Evolutionary conservation across 2,888 invertebrate genomes (phyloP).

Genomic region (Flexamia atlantica): DNA sequence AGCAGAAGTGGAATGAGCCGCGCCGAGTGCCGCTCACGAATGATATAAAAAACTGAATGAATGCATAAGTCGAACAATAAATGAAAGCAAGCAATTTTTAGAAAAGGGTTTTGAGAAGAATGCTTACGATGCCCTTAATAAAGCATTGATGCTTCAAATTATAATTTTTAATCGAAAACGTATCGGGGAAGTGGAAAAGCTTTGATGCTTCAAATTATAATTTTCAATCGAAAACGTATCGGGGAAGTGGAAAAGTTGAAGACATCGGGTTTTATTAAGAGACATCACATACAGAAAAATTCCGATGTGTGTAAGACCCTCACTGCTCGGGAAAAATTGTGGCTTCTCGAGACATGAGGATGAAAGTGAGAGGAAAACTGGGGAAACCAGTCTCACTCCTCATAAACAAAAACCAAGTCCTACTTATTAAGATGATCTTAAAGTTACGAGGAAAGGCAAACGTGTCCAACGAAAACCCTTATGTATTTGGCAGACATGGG

Average conservation of each 20-base stretch:
- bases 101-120: neutral
- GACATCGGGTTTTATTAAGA: constrained; percentile 4
- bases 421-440: neutral
- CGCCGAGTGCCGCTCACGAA: no score
- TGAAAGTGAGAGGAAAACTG: constrained; percentile 13
- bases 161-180: constrained; percentile 45
- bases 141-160: constrained; percentile 22
- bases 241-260: constrained; percentile 36
- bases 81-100: neutral
- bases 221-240: constrained; percentile 41
- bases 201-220: constrained; percentile 21
- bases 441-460: neutral
- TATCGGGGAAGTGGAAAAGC: constrained; percentile 41
- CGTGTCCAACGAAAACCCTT: neutral
- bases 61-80: neutral
- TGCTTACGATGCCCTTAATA: neutral
- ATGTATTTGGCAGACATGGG: constrained; percentile 24
- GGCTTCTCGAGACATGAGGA: neutral
- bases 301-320: neutral
- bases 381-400: constrained; percentile 22
- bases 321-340: neutral
- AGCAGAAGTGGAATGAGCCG: no score
- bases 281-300: constrained; percentile 23
- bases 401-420: constrained; percentile 9
- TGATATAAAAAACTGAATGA: no score